These are phyloP conservation scores for Sebastes hubbsi DNA, from an alignment of 2,797 vertebrate genomes.

Conservation along the genomic window DNA sequence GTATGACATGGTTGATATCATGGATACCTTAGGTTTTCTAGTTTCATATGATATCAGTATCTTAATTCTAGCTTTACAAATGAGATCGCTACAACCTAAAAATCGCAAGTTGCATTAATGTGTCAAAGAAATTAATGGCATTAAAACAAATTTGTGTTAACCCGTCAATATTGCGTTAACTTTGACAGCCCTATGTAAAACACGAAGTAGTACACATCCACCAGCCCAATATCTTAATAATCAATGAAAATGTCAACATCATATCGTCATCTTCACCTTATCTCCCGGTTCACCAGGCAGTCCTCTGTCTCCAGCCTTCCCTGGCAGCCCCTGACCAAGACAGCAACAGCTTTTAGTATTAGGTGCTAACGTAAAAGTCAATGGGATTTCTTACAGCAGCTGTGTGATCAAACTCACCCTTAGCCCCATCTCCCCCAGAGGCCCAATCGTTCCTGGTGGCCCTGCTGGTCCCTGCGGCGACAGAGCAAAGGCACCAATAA, in stretches of 20 bases:
- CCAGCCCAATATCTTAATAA: not conserved
- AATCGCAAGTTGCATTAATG: no score
- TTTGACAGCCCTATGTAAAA: accelerated
- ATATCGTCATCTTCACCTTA: constrained; percentile 62
- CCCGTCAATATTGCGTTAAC: no score
- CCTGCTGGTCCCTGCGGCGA: constrained; percentile 87
- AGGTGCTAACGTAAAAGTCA: constrained; percentile 17
- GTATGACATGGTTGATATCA: no score
- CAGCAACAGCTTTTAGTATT: constrained; percentile 31
- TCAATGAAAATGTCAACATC: not conserved
- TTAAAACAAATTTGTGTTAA: no score
- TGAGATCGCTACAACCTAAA: no score
- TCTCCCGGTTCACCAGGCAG: constrained; percentile 76
- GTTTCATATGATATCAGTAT: no score
- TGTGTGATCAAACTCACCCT: constrained; percentile 80
- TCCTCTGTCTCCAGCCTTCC: constrained; percentile 74
- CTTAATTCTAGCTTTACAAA: accelerated
- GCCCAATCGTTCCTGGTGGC: constrained; percentile 85
- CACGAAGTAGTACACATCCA: not conserved
- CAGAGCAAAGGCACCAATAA: constrained; percentile 35
- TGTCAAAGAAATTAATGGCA: no score
- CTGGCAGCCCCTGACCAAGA: constrained; percentile 74
- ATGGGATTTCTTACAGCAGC: not conserved
- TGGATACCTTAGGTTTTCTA: no score
- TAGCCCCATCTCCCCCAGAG: constrained; percentile 89